Base-by-base conservation (phyloP, 1,140 invertebrate genomes). In the Eurosta solidaginis region DNA sequence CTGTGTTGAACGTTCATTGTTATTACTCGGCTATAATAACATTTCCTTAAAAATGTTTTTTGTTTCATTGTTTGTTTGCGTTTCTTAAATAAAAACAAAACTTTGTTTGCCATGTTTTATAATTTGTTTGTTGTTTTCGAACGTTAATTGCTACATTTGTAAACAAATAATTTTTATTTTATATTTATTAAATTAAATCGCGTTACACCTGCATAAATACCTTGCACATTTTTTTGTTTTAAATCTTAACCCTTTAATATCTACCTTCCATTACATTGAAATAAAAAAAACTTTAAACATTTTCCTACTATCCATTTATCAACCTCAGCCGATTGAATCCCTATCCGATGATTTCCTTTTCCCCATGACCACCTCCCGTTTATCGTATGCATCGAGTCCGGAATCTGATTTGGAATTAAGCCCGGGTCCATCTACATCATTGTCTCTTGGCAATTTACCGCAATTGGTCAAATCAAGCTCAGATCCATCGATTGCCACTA, bases 331-430 rank as follows among this genome's bases (percentile, higher is more conserved):
- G 84, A 92, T 95, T 89, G 94, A 95, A 90, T 93, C 94, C 89
- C 90, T 95, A 88, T 94, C 94, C 83, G 94, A 96, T 91, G 97
- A 99, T 91, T 97, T 98, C 92, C 93, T 99, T 85, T 98, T 99
- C 91, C 97, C 97, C 83, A 97, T 98, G 96, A 96, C 96, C 81
- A 96, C 95, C 89, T 91, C 90, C 82, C 93, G 97, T 84, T 91
- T 98, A 80, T 98, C 96, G 85, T 98, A 97, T 90, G 96, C 96
- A 80, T 97, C 96, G 83, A 97, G 96, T 85, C 96, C 96, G 81
- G 97, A 98, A 90, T 97, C 95, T 87, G 97, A 98, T 89, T 91
- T 96, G 86, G 96, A 97, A 89, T 91, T 95, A 82, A 94, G 93
- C 85, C 93, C 93, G 79, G 93, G 92, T 82, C 92, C 92, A 78